phyloP scores from a whole-genome alignment of 2,113 vertebrate species.

The Neofelis nebulosa region DNA sequence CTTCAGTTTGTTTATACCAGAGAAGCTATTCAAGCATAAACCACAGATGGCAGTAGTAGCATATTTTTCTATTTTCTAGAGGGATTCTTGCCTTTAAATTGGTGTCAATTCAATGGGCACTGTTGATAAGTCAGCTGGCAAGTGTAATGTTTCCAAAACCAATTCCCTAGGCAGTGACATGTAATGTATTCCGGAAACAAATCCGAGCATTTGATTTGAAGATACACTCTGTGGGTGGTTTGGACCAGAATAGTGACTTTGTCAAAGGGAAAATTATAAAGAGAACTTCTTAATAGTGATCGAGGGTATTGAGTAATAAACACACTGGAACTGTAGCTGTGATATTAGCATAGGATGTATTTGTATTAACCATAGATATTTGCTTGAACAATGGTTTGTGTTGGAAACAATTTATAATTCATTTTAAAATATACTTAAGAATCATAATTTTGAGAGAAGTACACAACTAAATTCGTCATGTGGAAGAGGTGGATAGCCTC shows the following conservation, averaged over 20 bases:
- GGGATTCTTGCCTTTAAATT: neutral
- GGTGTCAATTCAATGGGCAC: neutral
- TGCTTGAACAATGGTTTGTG: neutral
- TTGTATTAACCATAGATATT: neutral
- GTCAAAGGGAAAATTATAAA: slow-evolving; percentile 12
- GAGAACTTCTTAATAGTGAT: slow-evolving; percentile 16
- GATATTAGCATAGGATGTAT: neutral
- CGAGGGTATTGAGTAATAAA: neutral
- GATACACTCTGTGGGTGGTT: slow-evolving; percentile 63
- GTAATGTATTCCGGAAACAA: slow-evolving; percentile 21
- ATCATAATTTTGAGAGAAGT: slow-evolving; percentile 32
- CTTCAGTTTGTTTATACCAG: neutral
- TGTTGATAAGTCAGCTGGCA: slow-evolving; percentile 3
- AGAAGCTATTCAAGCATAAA: slow-evolving; percentile 62
- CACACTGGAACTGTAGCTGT: neutral
- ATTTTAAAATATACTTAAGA: neutral
- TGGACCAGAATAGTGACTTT: slow-evolving; percentile 46
- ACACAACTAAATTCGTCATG: neutral
- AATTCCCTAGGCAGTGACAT: neutral
- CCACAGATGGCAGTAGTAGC: slow-evolving; percentile 57
- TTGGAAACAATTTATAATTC: slow-evolving; percentile 28
- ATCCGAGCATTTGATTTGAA: slow-evolving; percentile 55
- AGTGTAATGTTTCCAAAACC: slow-evolving; percentile 52
- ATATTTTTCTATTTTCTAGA: neutral
- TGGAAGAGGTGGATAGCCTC: neutral